Evolutionary conservation across 2,888 invertebrate species (phyloP), one percentile per base, ranked within the genome.

Genomic region (Chesias legatella): DNA sequence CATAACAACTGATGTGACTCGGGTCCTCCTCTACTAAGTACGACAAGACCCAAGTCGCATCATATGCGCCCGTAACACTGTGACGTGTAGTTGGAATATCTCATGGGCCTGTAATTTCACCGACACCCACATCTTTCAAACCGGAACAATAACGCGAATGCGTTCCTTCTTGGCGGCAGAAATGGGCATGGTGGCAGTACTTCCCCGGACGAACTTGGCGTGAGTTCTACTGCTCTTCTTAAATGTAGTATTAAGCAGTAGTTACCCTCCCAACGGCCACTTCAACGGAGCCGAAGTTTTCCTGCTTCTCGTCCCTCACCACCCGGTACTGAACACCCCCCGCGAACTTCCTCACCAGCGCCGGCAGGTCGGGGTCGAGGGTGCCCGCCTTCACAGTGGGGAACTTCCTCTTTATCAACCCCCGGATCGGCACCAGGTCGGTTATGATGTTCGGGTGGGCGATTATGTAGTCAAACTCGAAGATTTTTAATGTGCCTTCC

Each of bases 371-470:
- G 0, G 81, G 51, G 37, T 92, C 92, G 10, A 97, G 65, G 0
- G 94, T 94, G 24, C 94, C 95, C 24, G 60, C 53, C 60, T 88
- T 71, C 0, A 91, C 77, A 58, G 90, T 93, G 0, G 97, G 97
- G 74, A 95, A 95, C 58, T 91, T 92, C 47, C 84, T 91, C 62
- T 93, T 95, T 89, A 97, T 84, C 28, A 96, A 67, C 1, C 96
- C 96, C 48, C 95, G 90, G 40, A 97, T 83, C 0, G 91, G 88
- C 1, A 94, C 90, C 23, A 97, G 66, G 34, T 96, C 96, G 0
- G 94, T 90, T 32, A 95, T 72, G 47, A 96, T 94, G 65, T 93
- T 92, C 0, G 94, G 93, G 81, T 96, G 95, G 0, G 95, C 94
- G 7, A 97, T 81, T 5, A 94, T 67, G 62, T 90, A 92, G 58